Conservation (phyloP, 2,888 invertebrate genomes). For the Eucera pruinosa region DNA sequence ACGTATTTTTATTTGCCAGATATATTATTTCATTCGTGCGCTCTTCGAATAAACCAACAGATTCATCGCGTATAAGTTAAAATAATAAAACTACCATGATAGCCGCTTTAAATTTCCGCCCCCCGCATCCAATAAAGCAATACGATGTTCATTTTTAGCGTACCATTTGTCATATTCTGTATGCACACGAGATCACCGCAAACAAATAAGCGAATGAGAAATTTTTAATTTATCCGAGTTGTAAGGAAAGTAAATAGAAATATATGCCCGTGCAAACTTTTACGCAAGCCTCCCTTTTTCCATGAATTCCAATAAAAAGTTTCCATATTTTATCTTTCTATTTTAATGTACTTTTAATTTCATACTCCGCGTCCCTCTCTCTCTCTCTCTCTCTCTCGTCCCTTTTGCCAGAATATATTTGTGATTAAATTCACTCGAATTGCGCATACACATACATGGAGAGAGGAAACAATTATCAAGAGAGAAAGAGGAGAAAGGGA, state of each 20-base stretch:
- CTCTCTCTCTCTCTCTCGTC: not conserved
- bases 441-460: not conserved
- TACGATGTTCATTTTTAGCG: too few relatives aligned
- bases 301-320: not conserved
- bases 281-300: not conserved
- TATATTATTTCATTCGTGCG: too few relatives aligned
- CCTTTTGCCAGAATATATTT: not conserved
- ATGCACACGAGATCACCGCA: not conserved
- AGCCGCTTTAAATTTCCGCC: too few relatives aligned
- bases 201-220: not conserved
- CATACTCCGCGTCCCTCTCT: not conserved
- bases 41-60: too few relatives aligned
- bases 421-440: not conserved
- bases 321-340: too few relatives aligned
- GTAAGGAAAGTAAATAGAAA: conserved; percentile 1
- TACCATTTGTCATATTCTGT: not conserved
- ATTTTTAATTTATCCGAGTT: conserved; percentile 17
- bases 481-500: not conserved
- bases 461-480: not conserved
- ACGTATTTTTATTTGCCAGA: too few relatives aligned
- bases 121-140: too few relatives aligned
- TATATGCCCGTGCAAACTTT: not conserved
- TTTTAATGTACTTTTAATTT: conserved; percentile 5
- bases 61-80: too few relatives aligned
- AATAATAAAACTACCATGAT: too few relatives aligned